Evolutionary conservation across 2,113 vertebrate species (phyloP).

Genomic region (Hemiscyllium ocellatum): DNA sequence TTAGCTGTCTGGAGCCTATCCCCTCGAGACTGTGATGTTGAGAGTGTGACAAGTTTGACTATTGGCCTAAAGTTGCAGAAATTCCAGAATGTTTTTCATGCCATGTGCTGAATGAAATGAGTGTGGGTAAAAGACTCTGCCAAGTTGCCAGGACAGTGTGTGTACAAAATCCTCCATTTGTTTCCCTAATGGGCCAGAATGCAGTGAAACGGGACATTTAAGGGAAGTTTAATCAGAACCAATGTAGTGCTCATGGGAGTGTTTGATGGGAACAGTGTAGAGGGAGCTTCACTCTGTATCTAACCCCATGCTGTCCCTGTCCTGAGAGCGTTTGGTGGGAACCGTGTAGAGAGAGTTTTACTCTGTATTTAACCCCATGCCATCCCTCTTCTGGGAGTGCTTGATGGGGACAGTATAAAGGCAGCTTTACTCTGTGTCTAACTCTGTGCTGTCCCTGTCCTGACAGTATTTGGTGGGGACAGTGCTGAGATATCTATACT

Average conservation of each 20-base stretch:
- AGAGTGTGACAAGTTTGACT: neutral
- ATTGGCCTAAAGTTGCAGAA: neutral
- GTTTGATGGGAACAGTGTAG: no score
- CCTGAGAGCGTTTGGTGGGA: no score
- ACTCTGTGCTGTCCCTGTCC: neutral
- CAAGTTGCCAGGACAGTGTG: neutral
- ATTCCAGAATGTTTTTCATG: neutral
- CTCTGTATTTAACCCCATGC: no score
- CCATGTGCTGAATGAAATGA: neutral
- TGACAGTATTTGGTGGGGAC: neutral
- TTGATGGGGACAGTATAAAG: no score
- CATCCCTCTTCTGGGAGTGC: no score
- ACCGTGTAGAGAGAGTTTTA: no score
- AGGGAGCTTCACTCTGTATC: no score
- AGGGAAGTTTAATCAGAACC: no score
- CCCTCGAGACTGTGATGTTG: neutral
- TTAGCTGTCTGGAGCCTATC: neutral
- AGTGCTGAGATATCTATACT: neutral
- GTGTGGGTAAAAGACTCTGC: neutral
- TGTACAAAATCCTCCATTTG: neutral
- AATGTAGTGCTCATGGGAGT: no score
- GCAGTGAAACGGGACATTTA: no score
- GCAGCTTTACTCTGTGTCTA: neutral
- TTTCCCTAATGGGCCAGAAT: neutral
- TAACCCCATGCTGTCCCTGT: no score